Evolutionary conservation across 2,113 vertebrate genomes (phyloP).

Genomic region (Chloroceryle aenea): DNA sequence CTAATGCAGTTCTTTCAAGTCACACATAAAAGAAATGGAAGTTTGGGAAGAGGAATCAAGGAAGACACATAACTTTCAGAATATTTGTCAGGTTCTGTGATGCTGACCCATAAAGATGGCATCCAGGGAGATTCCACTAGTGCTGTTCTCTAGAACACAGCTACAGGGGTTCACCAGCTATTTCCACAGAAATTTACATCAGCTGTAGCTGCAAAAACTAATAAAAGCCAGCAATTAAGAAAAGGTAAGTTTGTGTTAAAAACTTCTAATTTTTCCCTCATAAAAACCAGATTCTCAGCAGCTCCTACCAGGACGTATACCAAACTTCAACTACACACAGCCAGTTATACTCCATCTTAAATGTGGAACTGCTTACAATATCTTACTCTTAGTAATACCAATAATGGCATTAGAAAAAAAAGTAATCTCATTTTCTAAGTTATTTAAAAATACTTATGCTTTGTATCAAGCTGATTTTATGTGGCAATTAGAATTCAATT

Average conservation of each 20-base stretch:
- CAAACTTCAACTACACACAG: neutral
- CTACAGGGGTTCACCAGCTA: neutral
- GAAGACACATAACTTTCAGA: neutral
- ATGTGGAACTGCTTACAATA: neutral
- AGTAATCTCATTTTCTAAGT: neutral
- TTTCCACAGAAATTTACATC: neutral
- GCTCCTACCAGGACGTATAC: neutral
- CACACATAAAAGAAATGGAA: neutral
- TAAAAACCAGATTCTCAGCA: neutral
- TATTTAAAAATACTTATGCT: neutral
- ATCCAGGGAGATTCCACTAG: neutral
- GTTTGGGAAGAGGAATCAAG: neutral
- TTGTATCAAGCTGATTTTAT: neutral
- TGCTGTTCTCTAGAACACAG: neutral
- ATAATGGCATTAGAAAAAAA: neutral
- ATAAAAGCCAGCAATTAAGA: neutral
- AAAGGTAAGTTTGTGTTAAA: neutral
- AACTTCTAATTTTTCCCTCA: neutral
- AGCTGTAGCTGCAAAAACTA: neutral
- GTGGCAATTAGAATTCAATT: neutral
- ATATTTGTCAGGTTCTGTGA: neutral
- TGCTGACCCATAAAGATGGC: neutral
- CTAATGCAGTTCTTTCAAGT: neutral
- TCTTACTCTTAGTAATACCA: neutral
- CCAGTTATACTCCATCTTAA: neutral